phyloP scores from a whole-genome alignment of 1,140 invertebrate species.

The Drosophila orena region DNA sequence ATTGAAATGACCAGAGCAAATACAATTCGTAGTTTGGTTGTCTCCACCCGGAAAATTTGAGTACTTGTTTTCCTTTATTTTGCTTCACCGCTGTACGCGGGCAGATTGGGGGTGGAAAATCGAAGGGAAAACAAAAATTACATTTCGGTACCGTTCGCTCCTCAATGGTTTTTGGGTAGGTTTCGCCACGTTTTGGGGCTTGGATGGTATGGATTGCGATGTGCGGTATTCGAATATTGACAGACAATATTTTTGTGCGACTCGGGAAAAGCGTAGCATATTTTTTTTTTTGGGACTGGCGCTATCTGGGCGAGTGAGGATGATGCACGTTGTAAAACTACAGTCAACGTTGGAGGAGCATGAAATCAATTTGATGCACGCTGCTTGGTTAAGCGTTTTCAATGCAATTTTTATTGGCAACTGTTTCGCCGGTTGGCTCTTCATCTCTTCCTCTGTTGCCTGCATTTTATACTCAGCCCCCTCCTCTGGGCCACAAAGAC shows the following conservation, averaged over 20 bases:
- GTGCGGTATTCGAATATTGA: conserved; percentile 49
- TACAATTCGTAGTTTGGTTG: conserved; percentile 17
- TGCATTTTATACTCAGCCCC: conserved; percentile 47
- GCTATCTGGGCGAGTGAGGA: conserved; percentile 27
- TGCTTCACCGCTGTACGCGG: conserved; percentile 7
- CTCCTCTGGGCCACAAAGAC: conserved; percentile 5
- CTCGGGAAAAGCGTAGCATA: conserved; percentile 64
- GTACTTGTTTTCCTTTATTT: conserved; percentile 32
- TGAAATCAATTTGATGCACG: conserved; percentile 82
- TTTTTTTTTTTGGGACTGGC: conserved; percentile 55
- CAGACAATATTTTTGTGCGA: conserved; percentile 79
- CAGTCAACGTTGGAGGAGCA: conserved; percentile 51
- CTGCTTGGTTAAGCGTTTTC: conserved; percentile 81
- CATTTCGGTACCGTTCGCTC: conserved; percentile 62
- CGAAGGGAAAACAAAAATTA: conserved; percentile 65
- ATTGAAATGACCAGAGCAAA: conserved; percentile 32
- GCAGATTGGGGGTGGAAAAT: neutral
- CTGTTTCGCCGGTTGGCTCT: conserved; percentile 63
- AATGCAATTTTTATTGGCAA: conserved; percentile 83
- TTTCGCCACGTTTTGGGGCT: conserved; percentile 14
- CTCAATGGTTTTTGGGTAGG: conserved; percentile 31
- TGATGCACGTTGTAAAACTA: conserved; percentile 58
- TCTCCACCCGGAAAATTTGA: neutral
- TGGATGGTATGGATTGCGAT: conserved; percentile 31
- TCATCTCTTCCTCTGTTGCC: conserved; percentile 30